Conservation (phyloP, 2,888 invertebrate genomes). For the Boloria euphrosyne region DNA sequence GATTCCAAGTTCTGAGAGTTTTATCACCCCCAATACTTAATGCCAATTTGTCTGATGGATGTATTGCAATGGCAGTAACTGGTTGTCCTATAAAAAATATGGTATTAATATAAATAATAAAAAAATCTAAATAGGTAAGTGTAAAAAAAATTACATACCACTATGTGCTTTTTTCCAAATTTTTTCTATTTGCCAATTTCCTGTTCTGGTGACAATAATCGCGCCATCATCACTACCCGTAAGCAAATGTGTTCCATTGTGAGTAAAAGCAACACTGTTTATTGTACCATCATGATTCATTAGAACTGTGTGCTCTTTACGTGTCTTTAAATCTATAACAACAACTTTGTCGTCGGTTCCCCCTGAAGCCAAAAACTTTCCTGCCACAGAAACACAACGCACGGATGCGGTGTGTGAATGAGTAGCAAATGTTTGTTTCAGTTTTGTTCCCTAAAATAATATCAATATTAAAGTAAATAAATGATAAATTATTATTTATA, state of each 20-base stretch:
- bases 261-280: slow-evolving; percentile 89
- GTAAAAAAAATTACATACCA: slow-evolving; percentile 63
- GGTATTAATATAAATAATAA: neutral
- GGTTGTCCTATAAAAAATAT: slow-evolving; percentile 71
- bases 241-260: slow-evolving; percentile 89
- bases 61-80: slow-evolving; percentile 89
- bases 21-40: slow-evolving; percentile 93
- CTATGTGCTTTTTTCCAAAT: slow-evolving; percentile 92
- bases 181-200: slow-evolving; percentile 93
- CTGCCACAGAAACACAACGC: slow-evolving; percentile 86
- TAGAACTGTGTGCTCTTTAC: slow-evolving; percentile 90
- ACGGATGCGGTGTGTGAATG: slow-evolving; percentile 93
- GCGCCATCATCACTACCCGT: slow-evolving; percentile 93
- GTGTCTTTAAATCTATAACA: slow-evolving; percentile 90
- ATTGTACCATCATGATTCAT: slow-evolving; percentile 93
- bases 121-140: neutral
- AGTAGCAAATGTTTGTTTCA: slow-evolving; percentile 92
- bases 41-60: slow-evolving; percentile 94
- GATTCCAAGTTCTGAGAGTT: slow-evolving; percentile 95
- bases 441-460: slow-evolving; percentile 67
- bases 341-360: slow-evolving; percentile 94
- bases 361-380: slow-evolving; percentile 91
- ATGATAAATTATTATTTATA: no score
- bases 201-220: slow-evolving; percentile 90
- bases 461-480: slow-evolving; percentile 22